Evolutionary conservation across 2,797 vertebrate genomes (phyloP), one percentile per base, ranked within the genome.

Genomic region (Girardinus metallicus): DNA sequence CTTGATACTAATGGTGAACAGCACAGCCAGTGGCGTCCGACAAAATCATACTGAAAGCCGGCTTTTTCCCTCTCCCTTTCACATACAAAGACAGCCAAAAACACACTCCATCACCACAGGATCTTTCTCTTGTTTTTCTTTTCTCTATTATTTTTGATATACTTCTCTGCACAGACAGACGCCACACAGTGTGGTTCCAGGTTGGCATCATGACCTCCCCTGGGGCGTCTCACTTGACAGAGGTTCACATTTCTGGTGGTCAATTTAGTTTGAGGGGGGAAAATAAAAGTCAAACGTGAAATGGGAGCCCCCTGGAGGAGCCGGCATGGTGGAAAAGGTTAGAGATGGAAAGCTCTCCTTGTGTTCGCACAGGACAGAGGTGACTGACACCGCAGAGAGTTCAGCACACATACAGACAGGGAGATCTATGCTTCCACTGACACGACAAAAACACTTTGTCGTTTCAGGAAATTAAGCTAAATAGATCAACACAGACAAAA

Each of bases 1-100:
- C 90, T 93, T 95, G 94, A 94, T 95, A 93, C 93, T 94, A 94
- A 95, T 92, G 92, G 89, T 88, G 89, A 90, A 85, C 91, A 91
- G 87, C 90, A 91, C 80, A 87, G 91, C 91, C 92, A 82, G 87
- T 77, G 83, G 90, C 87, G 79, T 76, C 81, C 93, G 90, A 94
- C 77, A 70, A 93, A 93, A 91, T 89, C 90, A 93, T 91, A 90
- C 85, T 89, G 88, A 94, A 92, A 91, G 91, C 82, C 89, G 90
- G 85, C 83, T 75, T 79, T 70, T 70, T 70, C 15, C 39, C 23
- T 70, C 39, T 70, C 66, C 66, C 11, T 70, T 13, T 15, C 55
- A 81, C 73, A 75, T 80, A 80, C 64, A 77, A 85, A 86, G 23
- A 49, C 71, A 80, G 21, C 72, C 81, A 89, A 77, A 77, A 73